Conservation (phyloP, 2,797 vertebrate genomes). For the Cyclura pinguis region DNA sequence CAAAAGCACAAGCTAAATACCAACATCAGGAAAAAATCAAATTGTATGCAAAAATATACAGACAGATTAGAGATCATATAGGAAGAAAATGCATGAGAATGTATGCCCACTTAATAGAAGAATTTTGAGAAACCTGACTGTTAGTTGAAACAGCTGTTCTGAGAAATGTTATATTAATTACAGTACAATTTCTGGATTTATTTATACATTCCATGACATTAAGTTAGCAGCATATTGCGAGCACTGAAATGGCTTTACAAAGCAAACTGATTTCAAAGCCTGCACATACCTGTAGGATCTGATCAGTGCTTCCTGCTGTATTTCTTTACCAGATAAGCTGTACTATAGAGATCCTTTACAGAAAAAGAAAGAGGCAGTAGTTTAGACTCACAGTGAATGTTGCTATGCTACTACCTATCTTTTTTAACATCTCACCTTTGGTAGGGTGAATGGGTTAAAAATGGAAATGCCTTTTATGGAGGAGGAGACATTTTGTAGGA, state of each 20-base stretch:
- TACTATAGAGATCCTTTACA: neutral
- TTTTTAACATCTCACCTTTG: no score
- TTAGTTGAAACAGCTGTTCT: slow-evolving; percentile 45
- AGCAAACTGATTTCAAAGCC: neutral
- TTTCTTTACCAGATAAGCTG: neutral
- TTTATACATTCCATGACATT: slow-evolving; percentile 12
- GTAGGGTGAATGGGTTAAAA: neutral
- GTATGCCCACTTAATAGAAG: neutral
- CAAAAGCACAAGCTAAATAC: slow-evolving; percentile 58
- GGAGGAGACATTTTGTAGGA: no score
- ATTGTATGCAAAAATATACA: slow-evolving; percentile 70
- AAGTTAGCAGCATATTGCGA: slow-evolving; percentile 10
- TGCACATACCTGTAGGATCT: neutral
- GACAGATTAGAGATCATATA: slow-evolving; percentile 49
- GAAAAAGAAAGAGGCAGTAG: neutral
- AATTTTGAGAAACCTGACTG: neutral
- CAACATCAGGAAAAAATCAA: slow-evolving; percentile 59
- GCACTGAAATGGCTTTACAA: slow-evolving; percentile 4
- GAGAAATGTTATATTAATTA: slow-evolving; percentile 46
- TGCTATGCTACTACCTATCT: no score
- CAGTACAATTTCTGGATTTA: neutral
- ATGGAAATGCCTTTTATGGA: neutral
- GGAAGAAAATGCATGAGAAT: slow-evolving; percentile 37
- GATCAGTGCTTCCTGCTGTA: neutral
- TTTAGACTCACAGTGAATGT: neutral